Conservation (phyloP, 2,888 invertebrate genomes). For the Meganola albula region DNA sequence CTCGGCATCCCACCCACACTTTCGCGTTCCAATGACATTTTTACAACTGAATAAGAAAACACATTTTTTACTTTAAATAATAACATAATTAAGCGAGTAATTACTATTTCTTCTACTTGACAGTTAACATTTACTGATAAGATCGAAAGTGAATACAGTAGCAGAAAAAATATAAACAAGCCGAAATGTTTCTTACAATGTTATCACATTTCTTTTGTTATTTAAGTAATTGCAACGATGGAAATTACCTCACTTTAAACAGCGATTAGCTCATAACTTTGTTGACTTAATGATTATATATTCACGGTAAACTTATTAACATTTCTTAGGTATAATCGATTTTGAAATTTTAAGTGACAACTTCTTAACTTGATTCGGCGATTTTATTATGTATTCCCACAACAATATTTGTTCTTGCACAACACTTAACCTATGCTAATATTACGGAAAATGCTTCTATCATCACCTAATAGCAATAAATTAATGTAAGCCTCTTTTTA, state of each 20-base stretch:
- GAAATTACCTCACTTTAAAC: slow-evolving; percentile 42
- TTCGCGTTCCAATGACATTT: slow-evolving; percentile 66
- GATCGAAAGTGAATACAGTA: slow-evolving; percentile 12
- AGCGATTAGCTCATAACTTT: slow-evolving; percentile 59
- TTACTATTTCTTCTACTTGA: slow-evolving; percentile 2
- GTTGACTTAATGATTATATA: slow-evolving; percentile 59
- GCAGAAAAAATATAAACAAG: slow-evolving; percentile 29
- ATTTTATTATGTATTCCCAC: slow-evolving; percentile 13
- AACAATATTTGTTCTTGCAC: slow-evolving; percentile 9
- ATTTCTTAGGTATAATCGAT: slow-evolving; percentile 64
- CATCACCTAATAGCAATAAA: slow-evolving; percentile 19
- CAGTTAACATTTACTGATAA: slow-evolving; percentile 24
- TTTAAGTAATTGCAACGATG: slow-evolving; percentile 6
- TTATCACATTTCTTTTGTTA: no score
- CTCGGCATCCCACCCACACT: slow-evolving; percentile 48
- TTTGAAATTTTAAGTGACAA: slow-evolving; percentile 44
- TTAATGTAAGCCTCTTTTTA: slow-evolving; percentile 23
- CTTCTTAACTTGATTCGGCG: slow-evolving; percentile 25
- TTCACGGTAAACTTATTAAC: slow-evolving; percentile 51
- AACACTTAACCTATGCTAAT: no score
- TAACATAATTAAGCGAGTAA: neutral
- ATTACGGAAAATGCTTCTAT: slow-evolving; percentile 13
- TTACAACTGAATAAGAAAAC: no score
- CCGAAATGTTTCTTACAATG: no score
- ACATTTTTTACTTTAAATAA: no score